phyloP scores from a whole-genome alignment of 2,797 vertebrate genomes.

The Channa striata region DNA sequence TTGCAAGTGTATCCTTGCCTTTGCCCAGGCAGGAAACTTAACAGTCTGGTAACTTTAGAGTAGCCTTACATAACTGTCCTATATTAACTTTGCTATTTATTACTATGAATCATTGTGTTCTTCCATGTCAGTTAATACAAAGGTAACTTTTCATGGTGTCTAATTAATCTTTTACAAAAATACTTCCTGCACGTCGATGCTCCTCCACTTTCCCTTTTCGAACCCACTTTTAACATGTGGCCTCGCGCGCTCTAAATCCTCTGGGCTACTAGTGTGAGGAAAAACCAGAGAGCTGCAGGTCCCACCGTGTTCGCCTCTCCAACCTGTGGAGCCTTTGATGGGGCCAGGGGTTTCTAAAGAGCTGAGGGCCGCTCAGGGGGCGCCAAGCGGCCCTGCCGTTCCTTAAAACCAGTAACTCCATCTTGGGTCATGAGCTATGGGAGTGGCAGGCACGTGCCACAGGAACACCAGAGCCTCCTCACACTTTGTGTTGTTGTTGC shows the following conservation, averaged over 20 bases:
- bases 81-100: not conserved
- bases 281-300: constrained; percentile 60
- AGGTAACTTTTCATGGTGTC: not conserved
- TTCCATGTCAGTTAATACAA: not conserved
- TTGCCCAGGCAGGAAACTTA: constrained; percentile 9
- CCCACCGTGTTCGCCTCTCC: constrained; percentile 36
- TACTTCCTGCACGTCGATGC: not conserved
- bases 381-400: constrained; percentile 29
- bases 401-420: constrained; percentile 59
- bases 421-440: constrained; percentile 69
- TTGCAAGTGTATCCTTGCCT: constrained; percentile 3
- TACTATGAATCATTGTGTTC: not conserved
- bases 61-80: not conserved
- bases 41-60: not conserved
- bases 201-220: constrained; percentile 3
- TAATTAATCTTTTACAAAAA: not conserved
- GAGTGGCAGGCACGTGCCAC: constrained; percentile 76
- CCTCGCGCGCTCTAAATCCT: constrained; percentile 37
- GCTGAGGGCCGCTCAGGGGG: constrained; percentile 40
- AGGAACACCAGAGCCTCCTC: constrained; percentile 54
- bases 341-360: constrained; percentile 34
- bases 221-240: constrained; percentile 48
- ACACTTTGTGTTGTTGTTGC: constrained; percentile 74
- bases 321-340: constrained; percentile 55
- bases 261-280: constrained; percentile 43